A percentile compares a stretch with the other conserved stretches of the same genome.
Conservation (phyloP, 2,888 invertebrate genomes). For the Tyria jacobaeae region DNA sequence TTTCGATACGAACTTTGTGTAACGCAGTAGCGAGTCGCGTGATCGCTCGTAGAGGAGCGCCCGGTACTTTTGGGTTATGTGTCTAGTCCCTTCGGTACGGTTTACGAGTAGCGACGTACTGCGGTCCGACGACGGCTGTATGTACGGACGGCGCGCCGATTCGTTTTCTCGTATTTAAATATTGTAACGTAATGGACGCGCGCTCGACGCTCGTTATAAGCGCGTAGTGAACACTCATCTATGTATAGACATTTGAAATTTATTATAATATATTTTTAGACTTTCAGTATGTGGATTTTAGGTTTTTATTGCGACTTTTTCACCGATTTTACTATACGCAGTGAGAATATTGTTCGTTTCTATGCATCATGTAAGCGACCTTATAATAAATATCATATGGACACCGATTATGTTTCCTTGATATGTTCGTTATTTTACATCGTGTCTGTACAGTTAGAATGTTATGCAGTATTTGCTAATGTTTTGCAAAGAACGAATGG, state of each 20-base stretch:
- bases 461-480: conserved; percentile 79
- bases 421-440: conserved; percentile 63
- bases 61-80: conserved; percentile 56
- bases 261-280: conserved; percentile 86
- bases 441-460: conserved; percentile 83
- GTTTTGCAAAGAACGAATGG: conserved; percentile 76
- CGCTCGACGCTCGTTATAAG: conserved; percentile 72
- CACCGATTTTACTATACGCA: conserved; percentile 79
- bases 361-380: conserved; percentile 77
- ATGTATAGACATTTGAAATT: conserved; percentile 86
- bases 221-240: conserved; percentile 82
- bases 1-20: conserved; percentile 65
- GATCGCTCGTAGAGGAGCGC: conserved; percentile 30
- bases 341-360: conserved; percentile 79
- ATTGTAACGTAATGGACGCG: conserved; percentile 72
- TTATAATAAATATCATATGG: conserved; percentile 75
- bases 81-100: conserved; percentile 66
- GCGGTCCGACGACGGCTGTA: conserved; percentile 55
- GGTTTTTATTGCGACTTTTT: conserved; percentile 84
- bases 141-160: conserved; percentile 55
- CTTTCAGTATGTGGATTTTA: conserved; percentile 84
- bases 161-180: conserved; percentile 73
- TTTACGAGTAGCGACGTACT: conserved; percentile 54
- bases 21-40: conserved; percentile 60
- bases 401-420: conserved; percentile 71